These are phyloP conservation scores for Odontocerum albicorne DNA, from an alignment of 2,888 invertebrate species.

Conservation along the genomic window DNA sequence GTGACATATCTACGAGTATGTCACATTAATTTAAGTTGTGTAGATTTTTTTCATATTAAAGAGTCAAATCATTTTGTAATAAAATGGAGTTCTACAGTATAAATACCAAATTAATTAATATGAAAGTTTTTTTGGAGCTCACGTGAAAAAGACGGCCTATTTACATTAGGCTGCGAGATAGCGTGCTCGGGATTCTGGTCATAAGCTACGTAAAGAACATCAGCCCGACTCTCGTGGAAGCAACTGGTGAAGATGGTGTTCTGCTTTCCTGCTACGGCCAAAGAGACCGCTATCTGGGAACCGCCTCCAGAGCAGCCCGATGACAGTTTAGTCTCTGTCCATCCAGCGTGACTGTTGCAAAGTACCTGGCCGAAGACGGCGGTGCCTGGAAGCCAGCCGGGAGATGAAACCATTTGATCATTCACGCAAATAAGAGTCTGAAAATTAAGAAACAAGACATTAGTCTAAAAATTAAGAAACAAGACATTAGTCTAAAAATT, in stretches of 20 bases:
- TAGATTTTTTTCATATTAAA: no score
- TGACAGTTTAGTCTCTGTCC: slow-evolving; percentile 4
- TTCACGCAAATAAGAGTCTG: slow-evolving; percentile 22
- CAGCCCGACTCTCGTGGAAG: slow-evolving; percentile 23
- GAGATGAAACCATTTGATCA: slow-evolving; percentile 14
- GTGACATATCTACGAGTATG: no score
- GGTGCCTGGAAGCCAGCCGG: slow-evolving; percentile 20
- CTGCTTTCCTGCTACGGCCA: slow-evolving; percentile 4
- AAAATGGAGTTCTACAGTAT: no score
- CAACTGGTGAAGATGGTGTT: slow-evolving; percentile 10
- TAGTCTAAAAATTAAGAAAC: no score
- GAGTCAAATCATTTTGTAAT: no score
- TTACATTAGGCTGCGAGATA: slow-evolving; percentile 18
- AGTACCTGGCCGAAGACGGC: slow-evolving; percentile 13
- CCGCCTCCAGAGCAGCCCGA: slow-evolving; percentile 34
- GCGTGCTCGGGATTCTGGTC: slow-evolving; percentile 21
- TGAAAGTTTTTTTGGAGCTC: no score
- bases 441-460: no score
- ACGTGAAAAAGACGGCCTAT: slow-evolving; percentile 27
- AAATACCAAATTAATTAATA: no score
- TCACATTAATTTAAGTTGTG: no score
- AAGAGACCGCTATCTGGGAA: slow-evolving; percentile 33
- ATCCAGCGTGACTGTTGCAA: slow-evolving; percentile 14
- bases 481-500: no score
- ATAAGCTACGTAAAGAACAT: slow-evolving; percentile 25